phyloP scores from a whole-genome alignment of 2,888 invertebrate genomes.

The Trachelus tabidus region DNA sequence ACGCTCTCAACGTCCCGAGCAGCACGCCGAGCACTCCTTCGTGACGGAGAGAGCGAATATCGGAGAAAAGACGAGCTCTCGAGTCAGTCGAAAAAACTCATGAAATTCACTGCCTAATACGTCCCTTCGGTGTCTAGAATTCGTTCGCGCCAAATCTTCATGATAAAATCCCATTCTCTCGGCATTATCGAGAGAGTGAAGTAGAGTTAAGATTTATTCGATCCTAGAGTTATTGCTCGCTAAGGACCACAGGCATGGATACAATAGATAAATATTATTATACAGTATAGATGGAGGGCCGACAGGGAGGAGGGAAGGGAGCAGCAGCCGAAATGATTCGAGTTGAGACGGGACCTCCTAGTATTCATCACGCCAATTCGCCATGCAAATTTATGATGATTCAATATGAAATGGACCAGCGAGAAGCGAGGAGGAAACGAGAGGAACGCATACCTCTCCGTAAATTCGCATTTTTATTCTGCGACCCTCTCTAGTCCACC shows the following conservation, averaged over 20 bases:
- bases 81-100: slow-evolving; percentile 19
- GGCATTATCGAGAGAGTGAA: slow-evolving; percentile 8
- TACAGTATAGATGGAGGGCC: neutral
- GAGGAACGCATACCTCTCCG: slow-evolving; percentile 17
- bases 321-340: slow-evolving; percentile 35
- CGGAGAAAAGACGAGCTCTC: slow-evolving; percentile 33
- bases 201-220: slow-evolving; percentile 1
- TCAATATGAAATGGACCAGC: slow-evolving; percentile 45
- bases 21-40: neutral
- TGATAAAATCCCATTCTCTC: slow-evolving; percentile 44
- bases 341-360: slow-evolving; percentile 31
- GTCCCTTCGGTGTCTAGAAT: slow-evolving; percentile 52
- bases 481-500: neutral
- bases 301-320: neutral
- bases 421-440: slow-evolving; percentile 10
- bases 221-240: too few relatives aligned
- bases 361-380: slow-evolving; percentile 52
- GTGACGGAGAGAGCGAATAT: slow-evolving; percentile 8
- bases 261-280: too few relatives aligned
- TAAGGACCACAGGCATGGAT: too few relatives aligned
- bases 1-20: too few relatives aligned
- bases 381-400: slow-evolving; percentile 58
- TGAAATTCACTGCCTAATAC: slow-evolving; percentile 58
- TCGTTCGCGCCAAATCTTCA: slow-evolving; percentile 56
- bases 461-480: slow-evolving; percentile 15